Base-by-base conservation (phyloP, 30 jellyfish, hydroid and myxozoan genomes). In the Catostylus mosaicus region DNA sequence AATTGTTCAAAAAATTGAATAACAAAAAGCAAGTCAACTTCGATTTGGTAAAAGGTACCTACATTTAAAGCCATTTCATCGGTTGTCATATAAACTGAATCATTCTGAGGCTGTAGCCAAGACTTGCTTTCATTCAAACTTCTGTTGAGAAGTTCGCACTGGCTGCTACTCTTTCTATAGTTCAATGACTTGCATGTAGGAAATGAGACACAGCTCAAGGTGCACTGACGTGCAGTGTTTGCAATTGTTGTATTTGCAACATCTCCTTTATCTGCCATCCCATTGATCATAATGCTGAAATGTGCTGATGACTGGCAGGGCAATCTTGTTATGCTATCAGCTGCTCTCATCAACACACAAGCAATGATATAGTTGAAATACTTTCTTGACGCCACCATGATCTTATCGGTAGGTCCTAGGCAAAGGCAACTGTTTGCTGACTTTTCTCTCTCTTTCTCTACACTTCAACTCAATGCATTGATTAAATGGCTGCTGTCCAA, bases 61-160 rank as follows among this genome's bases (percentile, higher is more conserved):
- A 77, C 88, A 77, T 77, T 59, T 22, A 34, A 20, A 1, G 66
- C 27, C n/a, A 59, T 38, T 1, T 77, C 88, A 1, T 59, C 69
- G 0, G 78, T 77, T 8, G 88, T 60, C 78, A 77, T 56, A 10
- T 77, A 60, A 33, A 77, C 88, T 70, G 63, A 62, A 8, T 70
- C 88, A 24, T 9, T 38, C n/a, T 62, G 32, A 19, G 34, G 27
- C 36, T 3, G 66, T 35, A 77, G 23, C 54, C 9, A 34, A 7
- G 69, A 48, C 23, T 30, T 34, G 66, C 71, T 77, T 62, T 77
- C 78, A 19, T 36, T 57, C 10, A 57, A 7, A 10, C 35, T 27
- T 38, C 88, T 77, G 34, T 37, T 68, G n/a, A 59, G 70, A 14
- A 77, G 57, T 33, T 77, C 67, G 59, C 88, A 77, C 14, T 11